These are phyloP conservation scores for Trialeurodes vaporariorum DNA, from an alignment of 1,140 invertebrate genomes.

Conservation along the genomic window DNA sequence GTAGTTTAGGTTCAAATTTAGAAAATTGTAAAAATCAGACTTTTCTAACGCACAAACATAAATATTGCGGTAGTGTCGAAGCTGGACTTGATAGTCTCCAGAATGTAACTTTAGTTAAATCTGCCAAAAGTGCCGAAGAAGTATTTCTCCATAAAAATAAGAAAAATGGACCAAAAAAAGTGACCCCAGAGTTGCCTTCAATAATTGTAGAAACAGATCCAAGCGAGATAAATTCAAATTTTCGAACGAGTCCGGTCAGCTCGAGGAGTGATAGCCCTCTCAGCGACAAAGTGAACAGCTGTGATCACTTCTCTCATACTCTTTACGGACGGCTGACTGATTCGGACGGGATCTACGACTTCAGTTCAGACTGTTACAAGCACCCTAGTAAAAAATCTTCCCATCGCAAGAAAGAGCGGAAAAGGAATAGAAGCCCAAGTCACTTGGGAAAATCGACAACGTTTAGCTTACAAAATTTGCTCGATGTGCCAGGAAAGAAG, in stretches of 20 bases:
- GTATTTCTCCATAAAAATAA: background rate
- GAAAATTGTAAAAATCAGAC: background rate
- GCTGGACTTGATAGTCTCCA: constrained; percentile 35
- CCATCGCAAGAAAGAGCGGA: constrained; percentile 19
- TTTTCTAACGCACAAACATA: background rate
- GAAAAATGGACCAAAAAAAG: background rate
- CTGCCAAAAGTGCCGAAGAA: background rate
- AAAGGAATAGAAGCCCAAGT: constrained; percentile 4
- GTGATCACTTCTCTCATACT: constrained; percentile 50
- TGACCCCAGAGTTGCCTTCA: constrained; percentile 41
- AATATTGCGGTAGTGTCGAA: constrained; percentile 36
- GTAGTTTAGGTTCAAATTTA: background rate
- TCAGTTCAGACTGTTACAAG: constrained; percentile 35
- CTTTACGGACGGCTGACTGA: constrained; percentile 57
- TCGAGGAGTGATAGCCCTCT: constrained; percentile 62
- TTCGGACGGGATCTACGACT: constrained; percentile 63
- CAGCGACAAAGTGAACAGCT: constrained; percentile 48
- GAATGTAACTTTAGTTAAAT: background rate
- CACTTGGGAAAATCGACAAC: background rate
- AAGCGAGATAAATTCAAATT: constrained; percentile 33
- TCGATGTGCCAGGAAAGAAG: constrained; percentile 26
- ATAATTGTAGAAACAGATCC: constrained; percentile 47
- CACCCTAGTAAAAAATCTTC: constrained; percentile 18
- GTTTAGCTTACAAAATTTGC: constrained; percentile 16
- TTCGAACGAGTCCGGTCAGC: constrained; percentile 47